Evolutionary conservation across 2,888 invertebrate genomes (phyloP).

Genomic region (Sminthurinus aureus): DNA sequence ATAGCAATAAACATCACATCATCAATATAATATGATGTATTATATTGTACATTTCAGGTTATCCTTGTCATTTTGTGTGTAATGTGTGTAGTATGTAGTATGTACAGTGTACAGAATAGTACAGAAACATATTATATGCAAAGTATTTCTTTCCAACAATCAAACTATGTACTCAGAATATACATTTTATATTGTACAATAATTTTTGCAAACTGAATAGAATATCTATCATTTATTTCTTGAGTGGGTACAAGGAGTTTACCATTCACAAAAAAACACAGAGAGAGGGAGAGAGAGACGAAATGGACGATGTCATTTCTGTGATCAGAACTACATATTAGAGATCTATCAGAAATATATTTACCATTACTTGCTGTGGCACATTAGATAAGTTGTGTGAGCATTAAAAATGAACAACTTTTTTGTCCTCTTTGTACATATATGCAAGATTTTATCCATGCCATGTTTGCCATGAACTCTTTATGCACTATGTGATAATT

Average conservation of each 20-base stretch:
- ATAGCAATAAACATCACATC: background rate
- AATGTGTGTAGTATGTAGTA: background rate
- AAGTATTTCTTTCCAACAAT: too few species aligned
- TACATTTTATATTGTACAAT: too few species aligned
- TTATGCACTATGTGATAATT: slow-evolving; percentile 9
- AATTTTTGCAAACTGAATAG: background rate
- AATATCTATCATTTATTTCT: background rate
- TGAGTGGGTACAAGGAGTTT: too few species aligned
- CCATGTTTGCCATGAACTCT: slow-evolving; percentile 14
- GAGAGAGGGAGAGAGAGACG: background rate
- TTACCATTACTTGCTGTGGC: background rate
- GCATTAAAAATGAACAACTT: background rate
- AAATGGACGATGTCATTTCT: background rate
- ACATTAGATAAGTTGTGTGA: background rate
- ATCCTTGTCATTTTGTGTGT: background rate
- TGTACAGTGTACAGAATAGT: background rate
- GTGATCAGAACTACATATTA: background rate
- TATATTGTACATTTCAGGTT: background rate
- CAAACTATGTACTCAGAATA: too few species aligned
- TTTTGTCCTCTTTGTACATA: background rate
- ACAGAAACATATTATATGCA: background rate
- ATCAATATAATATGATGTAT: background rate
- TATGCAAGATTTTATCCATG: background rate
- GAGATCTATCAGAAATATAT: background rate
- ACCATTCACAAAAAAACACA: background rate